These are phyloP conservation scores for Planococcus citri DNA, from an alignment of 1,140 invertebrate genomes.

Conservation along the genomic window DNA sequence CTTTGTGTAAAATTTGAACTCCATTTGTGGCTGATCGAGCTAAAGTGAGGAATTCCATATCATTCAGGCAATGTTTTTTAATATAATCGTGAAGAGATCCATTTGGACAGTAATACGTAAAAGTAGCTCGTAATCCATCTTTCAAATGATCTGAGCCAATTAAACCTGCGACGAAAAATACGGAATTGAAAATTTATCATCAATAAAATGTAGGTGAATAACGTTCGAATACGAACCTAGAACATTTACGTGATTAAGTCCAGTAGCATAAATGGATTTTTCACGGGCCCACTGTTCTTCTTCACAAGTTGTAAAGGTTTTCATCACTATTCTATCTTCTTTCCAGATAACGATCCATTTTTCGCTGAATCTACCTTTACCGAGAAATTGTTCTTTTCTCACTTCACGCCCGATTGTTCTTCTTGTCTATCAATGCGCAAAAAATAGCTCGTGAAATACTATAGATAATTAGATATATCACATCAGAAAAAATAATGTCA, in stretches of 20 bases:
- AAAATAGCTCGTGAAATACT: too few species aligned
- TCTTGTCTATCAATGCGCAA: neutral
- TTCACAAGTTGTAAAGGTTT: neutral
- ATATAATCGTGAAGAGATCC: neutral
- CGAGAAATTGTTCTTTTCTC: neutral
- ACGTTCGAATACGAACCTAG: neutral
- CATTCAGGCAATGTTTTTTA: neutral
- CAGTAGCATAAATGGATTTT: neutral
- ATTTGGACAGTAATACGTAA: neutral
- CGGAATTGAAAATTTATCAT: neutral
- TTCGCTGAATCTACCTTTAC: slow-evolving; percentile 1
- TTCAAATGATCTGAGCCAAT: neutral
- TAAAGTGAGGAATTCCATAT: neutral
- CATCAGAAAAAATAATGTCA: neutral
- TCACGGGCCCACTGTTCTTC: neutral
- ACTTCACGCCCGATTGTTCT: neutral
- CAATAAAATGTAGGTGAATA: too few species aligned
- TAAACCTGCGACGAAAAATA: neutral
- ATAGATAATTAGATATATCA: too few species aligned
- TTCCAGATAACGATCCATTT: neutral
- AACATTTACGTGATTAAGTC: neutral
- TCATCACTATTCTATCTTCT: neutral
- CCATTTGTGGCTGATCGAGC: neutral
- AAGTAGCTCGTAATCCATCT: neutral
- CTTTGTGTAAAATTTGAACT: neutral